Conservation (phyloP, 2,888 invertebrate species). For the Lithophane semibrunnea region DNA sequence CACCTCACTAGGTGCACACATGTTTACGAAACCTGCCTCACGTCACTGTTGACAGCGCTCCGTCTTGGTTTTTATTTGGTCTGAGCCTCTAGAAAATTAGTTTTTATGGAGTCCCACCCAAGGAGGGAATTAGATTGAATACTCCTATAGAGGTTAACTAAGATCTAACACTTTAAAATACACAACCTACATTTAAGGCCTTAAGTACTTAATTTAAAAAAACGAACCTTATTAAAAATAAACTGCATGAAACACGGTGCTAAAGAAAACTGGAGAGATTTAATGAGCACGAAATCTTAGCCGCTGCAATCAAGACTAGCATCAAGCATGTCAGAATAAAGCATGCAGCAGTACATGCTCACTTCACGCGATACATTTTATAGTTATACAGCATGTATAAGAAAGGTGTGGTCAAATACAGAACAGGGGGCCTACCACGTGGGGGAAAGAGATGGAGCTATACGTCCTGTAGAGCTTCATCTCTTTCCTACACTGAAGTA, state of each 20-base stretch:
- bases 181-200: neutral
- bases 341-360: slow-evolving; percentile 25
- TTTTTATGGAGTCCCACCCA: too few relatives aligned
- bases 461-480: too few relatives aligned
- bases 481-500: too few relatives aligned
- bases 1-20: too few relatives aligned
- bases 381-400: neutral
- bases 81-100: neutral
- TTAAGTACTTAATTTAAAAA: neutral
- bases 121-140: neutral
- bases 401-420: too few relatives aligned
- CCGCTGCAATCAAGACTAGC: neutral
- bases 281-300: slow-evolving; percentile 37
- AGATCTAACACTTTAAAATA: neutral
- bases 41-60: too few relatives aligned
- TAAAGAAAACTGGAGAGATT: slow-evolving; percentile 23
- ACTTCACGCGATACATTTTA: slow-evolving; percentile 27
- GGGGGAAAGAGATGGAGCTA: too few relatives aligned
- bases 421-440: too few relatives aligned
- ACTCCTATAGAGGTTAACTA: neutral
- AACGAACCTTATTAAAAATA: slow-evolving; percentile 25
- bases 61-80: too few relatives aligned
- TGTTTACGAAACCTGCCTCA: too few relatives aligned
- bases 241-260: slow-evolving; percentile 21
- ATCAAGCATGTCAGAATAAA: slow-evolving; percentile 19